Conservation (phyloP, 2,888 invertebrate species). For the Phragmatobia fuliginosa region DNA sequence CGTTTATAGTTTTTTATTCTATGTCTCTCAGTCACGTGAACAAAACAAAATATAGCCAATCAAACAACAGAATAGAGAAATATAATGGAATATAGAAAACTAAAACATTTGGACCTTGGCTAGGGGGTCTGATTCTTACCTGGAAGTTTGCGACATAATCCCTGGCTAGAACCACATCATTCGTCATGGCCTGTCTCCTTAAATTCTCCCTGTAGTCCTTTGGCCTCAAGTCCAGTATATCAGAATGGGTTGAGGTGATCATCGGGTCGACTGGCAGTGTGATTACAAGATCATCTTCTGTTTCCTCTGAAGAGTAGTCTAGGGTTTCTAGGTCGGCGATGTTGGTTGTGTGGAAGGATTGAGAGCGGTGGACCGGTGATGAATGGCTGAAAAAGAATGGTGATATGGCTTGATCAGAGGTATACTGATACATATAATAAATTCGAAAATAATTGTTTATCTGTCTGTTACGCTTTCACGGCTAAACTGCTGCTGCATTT, state of each 20-base stretch:
- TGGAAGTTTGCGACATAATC: slow-evolving; percentile 75
- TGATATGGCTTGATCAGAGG: neutral
- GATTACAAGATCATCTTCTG: slow-evolving; percentile 69
- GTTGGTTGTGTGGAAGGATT: slow-evolving; percentile 83
- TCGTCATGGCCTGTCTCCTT: slow-evolving; percentile 64
- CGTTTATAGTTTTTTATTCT: too few relatives aligned
- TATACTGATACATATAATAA: too few relatives aligned
- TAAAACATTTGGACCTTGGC: too few relatives aligned
- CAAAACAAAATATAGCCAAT: too few relatives aligned
- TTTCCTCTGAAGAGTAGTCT: slow-evolving; percentile 79
- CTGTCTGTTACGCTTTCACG: too few relatives aligned
- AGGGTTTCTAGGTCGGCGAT: slow-evolving; percentile 71
- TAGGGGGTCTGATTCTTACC: slow-evolving; percentile 54
- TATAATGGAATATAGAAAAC: too few relatives aligned
- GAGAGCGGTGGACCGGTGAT: slow-evolving; percentile 83
- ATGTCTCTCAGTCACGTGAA: too few relatives aligned
- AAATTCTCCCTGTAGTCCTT: slow-evolving; percentile 59
- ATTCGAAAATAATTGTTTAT: too few relatives aligned
- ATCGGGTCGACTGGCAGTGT: slow-evolving; percentile 74
- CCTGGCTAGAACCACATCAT: slow-evolving; percentile 70
- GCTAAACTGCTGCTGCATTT: too few relatives aligned
- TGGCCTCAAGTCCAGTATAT: slow-evolving; percentile 71
- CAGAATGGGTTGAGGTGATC: slow-evolving; percentile 78
- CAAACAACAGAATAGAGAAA: too few relatives aligned
- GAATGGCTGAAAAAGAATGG: slow-evolving; percentile 72